Base-by-base conservation (phyloP, 64 coral and sea anemone genomes). In the Hydrozoanthus tunicans region DNA sequence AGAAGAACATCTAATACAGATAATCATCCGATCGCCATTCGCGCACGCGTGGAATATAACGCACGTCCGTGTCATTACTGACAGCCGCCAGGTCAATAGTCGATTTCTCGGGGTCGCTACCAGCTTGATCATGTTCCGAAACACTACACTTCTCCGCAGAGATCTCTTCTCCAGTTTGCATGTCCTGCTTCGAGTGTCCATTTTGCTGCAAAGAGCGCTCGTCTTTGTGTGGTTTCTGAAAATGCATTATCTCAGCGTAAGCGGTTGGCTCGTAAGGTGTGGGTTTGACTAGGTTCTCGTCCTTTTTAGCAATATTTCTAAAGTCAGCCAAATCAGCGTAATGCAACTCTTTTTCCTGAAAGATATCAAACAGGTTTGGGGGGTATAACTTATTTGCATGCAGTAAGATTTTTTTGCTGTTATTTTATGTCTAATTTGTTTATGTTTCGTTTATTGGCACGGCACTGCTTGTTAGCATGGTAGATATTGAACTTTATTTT, bases 331-430 rank as follows among this genome's bases (percentile, higher is more conserved):
- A 88, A 56, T 88, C 69, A 6, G 56, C 84, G 73, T 74, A 75
- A n/a, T 73, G 84, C 24, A 88, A 74, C 69, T 88, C 68, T 59
- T 88, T 85, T 10, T 57, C 84, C 84, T 88, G 70, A 73, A 88
- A 88, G 84, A 88, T 73, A 85, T n/a, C 27, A 88, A 60, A 88
- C 1, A 20, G 59, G 5, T 4, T 9, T 62, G 32, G 32, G 32
- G 32, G 32, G 32, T 43, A 2, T 43, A 43, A 43, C 32, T 43
- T 43, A 43, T 43, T 43, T 43, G 32, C 32, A 43, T 81, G 61
- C 9, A 24, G 72, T 17, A 69, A 69, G 0, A 20, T 20, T 17
- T 69, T 6, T n/a, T 69, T 69, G 20, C 26, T 71, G 26, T 7
- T 3, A 24, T 71, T 15, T 26, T 5, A 24, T 24, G 8, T 71